Percentiles rank a stretch among this genome's conserved stretches.
Conservation (phyloP, 2,113 vertebrate species). For the Hymenochirus boettgeri region DNA sequence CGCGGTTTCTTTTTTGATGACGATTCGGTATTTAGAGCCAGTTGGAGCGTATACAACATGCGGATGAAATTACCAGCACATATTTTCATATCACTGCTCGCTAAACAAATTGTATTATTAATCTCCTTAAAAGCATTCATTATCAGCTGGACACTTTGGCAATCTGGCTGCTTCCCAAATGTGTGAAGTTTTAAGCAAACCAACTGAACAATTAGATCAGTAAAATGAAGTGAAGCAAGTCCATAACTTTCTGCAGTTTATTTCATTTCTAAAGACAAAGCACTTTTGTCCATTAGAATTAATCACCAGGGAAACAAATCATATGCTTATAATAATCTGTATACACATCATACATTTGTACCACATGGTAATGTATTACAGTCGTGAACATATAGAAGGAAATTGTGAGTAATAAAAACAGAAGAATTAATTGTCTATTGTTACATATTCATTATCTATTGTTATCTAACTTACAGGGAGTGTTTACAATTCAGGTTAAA, state of each 20-base stretch:
- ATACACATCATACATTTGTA: too few relatives aligned
- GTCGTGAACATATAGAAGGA: too few relatives aligned
- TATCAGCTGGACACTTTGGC: constrained; percentile 8
- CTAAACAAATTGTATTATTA: constrained; percentile 22
- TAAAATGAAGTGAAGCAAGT: too few relatives aligned
- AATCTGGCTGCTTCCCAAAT: constrained; percentile 9
- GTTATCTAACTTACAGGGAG: too few relatives aligned
- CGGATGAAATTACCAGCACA: constrained; percentile 17
- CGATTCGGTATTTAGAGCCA: not conserved
- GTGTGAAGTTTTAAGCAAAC: not conserved
- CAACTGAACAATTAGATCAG: not conserved
- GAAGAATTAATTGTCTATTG: too few relatives aligned
- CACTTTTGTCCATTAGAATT: not conserved
- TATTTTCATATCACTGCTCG: constrained; percentile 27
- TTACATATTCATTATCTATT: too few relatives aligned
- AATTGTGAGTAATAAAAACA: too few relatives aligned
- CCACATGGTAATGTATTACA: too few relatives aligned
- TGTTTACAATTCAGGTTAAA: too few relatives aligned
- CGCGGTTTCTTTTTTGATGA: constrained; percentile 1
- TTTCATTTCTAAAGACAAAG: not conserved
- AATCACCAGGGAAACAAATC: too few relatives aligned
- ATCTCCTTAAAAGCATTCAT: constrained; percentile 17
- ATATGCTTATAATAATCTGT: too few relatives aligned
- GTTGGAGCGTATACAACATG: constrained; percentile 10
- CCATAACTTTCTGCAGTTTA: not conserved